A percentile compares a stretch with the other conserved stretches of the same genome.
These are phyloP conservation scores for Orestias chungarensis DNA, from an alignment of 2,797 vertebrate species.

Conservation along the genomic window DNA sequence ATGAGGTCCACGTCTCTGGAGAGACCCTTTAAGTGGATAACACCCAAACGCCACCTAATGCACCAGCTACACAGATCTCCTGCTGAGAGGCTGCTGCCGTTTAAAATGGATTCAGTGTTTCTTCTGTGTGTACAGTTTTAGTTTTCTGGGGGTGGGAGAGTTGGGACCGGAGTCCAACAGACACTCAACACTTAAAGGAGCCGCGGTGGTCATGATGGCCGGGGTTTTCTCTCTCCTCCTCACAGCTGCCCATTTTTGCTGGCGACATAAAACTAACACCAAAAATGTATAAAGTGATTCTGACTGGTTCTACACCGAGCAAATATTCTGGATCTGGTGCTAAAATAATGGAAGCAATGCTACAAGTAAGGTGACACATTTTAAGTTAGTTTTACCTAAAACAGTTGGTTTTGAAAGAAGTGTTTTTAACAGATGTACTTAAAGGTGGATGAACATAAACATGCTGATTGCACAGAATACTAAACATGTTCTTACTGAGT, in stretches of 20 bases:
- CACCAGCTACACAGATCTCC: constrained; percentile 2
- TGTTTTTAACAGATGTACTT: no score
- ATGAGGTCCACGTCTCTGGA: neutral
- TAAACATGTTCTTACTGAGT: no score
- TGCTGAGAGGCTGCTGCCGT: constrained; percentile 17
- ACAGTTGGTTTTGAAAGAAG: no score
- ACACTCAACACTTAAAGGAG: neutral
- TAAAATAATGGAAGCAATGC: no score
- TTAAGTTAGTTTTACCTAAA: no score
- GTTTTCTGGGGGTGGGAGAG: neutral
- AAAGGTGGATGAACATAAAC: no score
- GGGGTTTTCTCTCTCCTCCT: neutral
- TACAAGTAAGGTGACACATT: no score
- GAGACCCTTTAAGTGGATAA: constrained; percentile 12
- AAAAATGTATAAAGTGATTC: no score
- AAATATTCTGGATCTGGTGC: no score
- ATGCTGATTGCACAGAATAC: no score
- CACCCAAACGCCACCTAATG: constrained; percentile 14
- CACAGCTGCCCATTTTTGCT: neutral
- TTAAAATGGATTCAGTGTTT: constrained; percentile 16
- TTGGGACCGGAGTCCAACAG: neutral
- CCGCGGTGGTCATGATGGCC: neutral
- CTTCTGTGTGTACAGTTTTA: neutral
- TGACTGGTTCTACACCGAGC: no score
- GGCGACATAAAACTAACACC: neutral